Evolutionary conservation across 1,140 invertebrate genomes (phyloP), one percentile per base, ranked within the genome.

Genomic region (Drosophila repleta): DNA sequence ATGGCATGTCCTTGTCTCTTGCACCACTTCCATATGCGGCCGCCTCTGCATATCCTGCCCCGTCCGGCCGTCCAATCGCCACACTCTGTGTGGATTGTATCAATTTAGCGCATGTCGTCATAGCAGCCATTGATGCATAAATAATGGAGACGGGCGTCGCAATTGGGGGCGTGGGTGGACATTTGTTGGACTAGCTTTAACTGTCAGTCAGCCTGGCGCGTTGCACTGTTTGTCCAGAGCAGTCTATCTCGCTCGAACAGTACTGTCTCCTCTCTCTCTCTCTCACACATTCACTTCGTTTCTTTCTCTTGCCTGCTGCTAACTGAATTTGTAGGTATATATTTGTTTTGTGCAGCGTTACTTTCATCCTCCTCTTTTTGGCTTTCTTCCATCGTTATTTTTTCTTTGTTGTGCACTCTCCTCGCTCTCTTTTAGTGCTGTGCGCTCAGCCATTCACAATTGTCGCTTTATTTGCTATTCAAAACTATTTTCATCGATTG

Each of bases 51-150:
- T n/a, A 15, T 15, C 3, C 51, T 18, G 29, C 29, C 6, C 49
- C 49, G n/a, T 11, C 7, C n/a, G 41, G 8, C 46, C 49, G 7
- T 7, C 3, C 8, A 5, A 8, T 48, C n/a, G 39, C n/a, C 73
- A 57, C 67, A 32, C 37, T 24, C 46, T 48, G 51, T 81, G 69
- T 81, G 74, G 80, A 87, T 74, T 78, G 81, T 85, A 87, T 85
- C 81, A 85, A 85, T 85, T 85, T 85, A 85, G 81, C 81, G 81
- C 82, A 85, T 85, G 81, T 81, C 81, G 81, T 85, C 81, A 85
- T 85, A 85, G 81, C 81, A 85, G 81, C 82, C 78, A 85, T 85
- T 85, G 81, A 85, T 85, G 81, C 81, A 85, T 85, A 85, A 85
- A 85, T 85, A 85, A 85, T 85, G 82, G 81, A 75, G 74, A 68